These are phyloP conservation scores for Takifugu flavidus DNA, from an alignment of 2,113 vertebrate species.

Conservation along the genomic window DNA sequence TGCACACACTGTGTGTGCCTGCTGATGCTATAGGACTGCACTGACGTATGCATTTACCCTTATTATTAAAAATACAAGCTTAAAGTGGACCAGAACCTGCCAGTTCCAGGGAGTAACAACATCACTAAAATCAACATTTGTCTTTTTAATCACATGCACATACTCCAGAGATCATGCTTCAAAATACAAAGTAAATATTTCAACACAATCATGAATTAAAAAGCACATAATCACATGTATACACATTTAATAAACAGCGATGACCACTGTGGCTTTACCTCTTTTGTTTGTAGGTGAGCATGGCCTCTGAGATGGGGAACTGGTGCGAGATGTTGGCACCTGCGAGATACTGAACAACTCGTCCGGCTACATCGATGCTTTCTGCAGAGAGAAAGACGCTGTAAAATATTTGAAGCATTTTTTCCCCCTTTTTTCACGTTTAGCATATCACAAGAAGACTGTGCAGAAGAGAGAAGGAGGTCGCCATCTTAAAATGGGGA, in stretches of 20 bases:
- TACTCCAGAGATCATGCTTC: constrained; percentile 19
- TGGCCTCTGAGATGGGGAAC: constrained; percentile 82
- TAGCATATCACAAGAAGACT: background rate
- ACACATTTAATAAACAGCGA: background rate
- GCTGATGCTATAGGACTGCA: background rate
- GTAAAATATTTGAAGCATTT: too few relatives aligned
- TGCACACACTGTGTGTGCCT: constrained; percentile 12
- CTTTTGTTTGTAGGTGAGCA: constrained; percentile 81
- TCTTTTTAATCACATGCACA: constrained; percentile 27
- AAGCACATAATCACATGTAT: constrained; percentile 17
- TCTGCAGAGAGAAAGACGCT: constrained; percentile 45
- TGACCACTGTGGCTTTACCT: constrained; percentile 41
- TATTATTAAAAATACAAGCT: background rate
- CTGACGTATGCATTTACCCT: background rate
- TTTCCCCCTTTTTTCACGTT: background rate
- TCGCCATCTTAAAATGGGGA: too few relatives aligned
- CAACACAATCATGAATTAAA: constrained; percentile 20
- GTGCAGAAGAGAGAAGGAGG: background rate
- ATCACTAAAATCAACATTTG: background rate
- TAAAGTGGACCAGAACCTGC: background rate
- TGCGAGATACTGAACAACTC: constrained; percentile 65
- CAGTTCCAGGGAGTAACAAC: background rate
- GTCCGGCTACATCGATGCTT: constrained; percentile 67
- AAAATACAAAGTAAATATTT: background rate
- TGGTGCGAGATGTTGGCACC: constrained; percentile 80